Conservation (phyloP, 2,888 invertebrate species). For the Corbicula japonica region DNA sequence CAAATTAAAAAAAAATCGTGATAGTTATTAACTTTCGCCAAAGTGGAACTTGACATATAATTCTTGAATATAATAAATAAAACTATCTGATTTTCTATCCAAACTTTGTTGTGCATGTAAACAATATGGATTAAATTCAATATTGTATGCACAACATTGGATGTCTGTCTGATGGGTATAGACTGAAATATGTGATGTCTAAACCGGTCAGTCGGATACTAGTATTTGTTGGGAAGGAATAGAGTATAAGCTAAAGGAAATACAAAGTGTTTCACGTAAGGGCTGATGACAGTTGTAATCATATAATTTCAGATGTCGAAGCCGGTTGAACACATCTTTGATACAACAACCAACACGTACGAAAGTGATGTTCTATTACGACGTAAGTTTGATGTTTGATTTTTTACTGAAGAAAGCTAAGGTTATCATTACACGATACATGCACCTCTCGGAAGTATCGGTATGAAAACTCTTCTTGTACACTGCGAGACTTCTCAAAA, state of each 20-base stretch:
- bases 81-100: too few species aligned
- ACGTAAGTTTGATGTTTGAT: neutral
- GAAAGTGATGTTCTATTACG: constrained; percentile 28
- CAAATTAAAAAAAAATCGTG: too few species aligned
- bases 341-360: constrained; percentile 8
- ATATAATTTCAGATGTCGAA: constrained; percentile 19
- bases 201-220: neutral
- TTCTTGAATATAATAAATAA: too few species aligned
- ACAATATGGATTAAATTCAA: too few species aligned
- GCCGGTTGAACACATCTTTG: constrained; percentile 9
- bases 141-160: neutral
- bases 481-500: neutral
- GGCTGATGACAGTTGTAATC: neutral
- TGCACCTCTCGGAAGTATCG: neutral
- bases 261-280: neutral
- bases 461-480: neutral
- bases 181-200: neutral
- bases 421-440: neutral
- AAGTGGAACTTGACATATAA: too few species aligned
- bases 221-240: neutral
- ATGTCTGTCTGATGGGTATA: neutral
- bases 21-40: too few species aligned
- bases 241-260: neutral
- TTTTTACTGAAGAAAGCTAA: neutral
- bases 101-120: too few species aligned